Evolutionary conservation across 2,113 vertebrate species (phyloP), one percentile per base, ranked within the genome.

Genomic region (Microcebus murinus): DNA sequence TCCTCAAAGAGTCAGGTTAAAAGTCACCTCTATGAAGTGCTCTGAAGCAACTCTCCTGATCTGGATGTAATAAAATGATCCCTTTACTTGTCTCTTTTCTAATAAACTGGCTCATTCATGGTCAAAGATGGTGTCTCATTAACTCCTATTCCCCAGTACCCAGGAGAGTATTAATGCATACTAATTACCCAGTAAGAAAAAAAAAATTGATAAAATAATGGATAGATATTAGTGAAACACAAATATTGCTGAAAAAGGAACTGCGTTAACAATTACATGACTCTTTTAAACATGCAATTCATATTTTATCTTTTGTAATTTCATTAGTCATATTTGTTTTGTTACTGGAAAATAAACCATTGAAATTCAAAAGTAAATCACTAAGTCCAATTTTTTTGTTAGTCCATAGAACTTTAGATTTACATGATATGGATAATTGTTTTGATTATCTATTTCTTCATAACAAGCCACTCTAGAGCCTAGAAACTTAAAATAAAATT

Each of bases 331-430:
- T 39, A 36, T 74, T 77, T 34, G 76, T 87, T 80, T 74, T 93
- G 17, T 96, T 45, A 83, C 14, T 89, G 29, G 20, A 92, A 93
- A 95, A 81, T 73, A 87, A 84, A 67, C 10, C 15, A 50, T 63
- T 84, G 50, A 76, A 52, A 34, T 63, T 84, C 29, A 73, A 74
- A 79, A 85, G 9, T 61, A 83, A 87, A 61, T 48, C 29, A 61
- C 55, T 2, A 87, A 88, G 57, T 88, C 10, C 2, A 55, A 18
- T 70, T 4, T 21, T 71, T 89, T 61, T 79, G 23, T 81, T 90
- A 55, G 25, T 23, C 34, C 31, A 68, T 36, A 70, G 65, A 94
- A 77, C 61, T 94, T 79, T 48, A 80, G 67, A 91, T 94, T 80
- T 76, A 65, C 6, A 67, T 88, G 59, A 48, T 14, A 50, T 23